Evolutionary conservation across 1,140 invertebrate genomes (phyloP).

Genomic region (Bombus cullumanus): DNA sequence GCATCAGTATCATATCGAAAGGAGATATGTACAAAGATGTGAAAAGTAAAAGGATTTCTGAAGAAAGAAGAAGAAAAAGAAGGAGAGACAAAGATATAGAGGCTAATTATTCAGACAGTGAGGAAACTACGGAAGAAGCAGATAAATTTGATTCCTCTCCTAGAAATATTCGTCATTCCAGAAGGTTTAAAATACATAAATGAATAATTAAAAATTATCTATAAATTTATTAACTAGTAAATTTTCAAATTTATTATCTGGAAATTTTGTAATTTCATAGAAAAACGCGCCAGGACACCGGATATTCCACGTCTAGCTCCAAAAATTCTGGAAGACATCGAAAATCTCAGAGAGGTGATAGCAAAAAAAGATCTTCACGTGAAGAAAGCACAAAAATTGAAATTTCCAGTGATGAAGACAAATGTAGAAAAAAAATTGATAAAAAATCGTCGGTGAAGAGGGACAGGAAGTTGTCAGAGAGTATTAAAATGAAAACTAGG

Average conservation of each 20-base stretch:
- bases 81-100: constrained; percentile 67
- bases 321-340: constrained; percentile 78
- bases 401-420: constrained; percentile 69
- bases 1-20: constrained; percentile 85
- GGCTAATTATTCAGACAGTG: constrained; percentile 66
- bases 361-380: constrained; percentile 51
- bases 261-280: constrained; percentile 61
- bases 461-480: constrained; percentile 37
- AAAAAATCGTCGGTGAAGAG: constrained; percentile 55
- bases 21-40: constrained; percentile 74
- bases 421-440: constrained; percentile 49
- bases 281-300: constrained; percentile 84
- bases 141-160: constrained; percentile 70
- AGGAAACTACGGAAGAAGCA: constrained; percentile 69
- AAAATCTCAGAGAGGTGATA: constrained; percentile 65
- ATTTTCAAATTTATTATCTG: background rate
- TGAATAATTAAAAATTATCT: background rate
- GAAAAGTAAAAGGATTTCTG: constrained; percentile 46
- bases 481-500: constrained; percentile 48
- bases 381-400: constrained; percentile 75
- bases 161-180: constrained; percentile 69
- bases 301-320: constrained; percentile 86
- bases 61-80: constrained; percentile 58
- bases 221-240: too few species aligned
- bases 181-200: constrained; percentile 65